Percentiles rank a stretch among this genome's conserved stretches.
Conservation (phyloP, 1,140 invertebrate genomes). For the Bicyclus anynana region DNA sequence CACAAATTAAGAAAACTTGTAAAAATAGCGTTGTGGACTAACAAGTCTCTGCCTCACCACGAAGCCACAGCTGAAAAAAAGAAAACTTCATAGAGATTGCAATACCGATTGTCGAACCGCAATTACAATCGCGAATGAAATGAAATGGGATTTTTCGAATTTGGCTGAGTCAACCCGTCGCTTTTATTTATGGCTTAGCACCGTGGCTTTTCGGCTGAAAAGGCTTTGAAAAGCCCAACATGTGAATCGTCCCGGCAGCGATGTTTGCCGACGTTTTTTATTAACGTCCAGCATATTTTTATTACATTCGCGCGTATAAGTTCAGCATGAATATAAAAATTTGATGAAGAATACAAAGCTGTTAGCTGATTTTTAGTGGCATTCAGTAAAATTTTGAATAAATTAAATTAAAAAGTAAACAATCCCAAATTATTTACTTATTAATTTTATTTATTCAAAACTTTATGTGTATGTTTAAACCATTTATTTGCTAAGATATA, state of each 20-base stretch:
- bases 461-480: too few species aligned
- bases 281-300: not conserved
- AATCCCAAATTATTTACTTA: too few species aligned
- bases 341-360: too few species aligned
- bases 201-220: not conserved
- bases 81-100: not conserved
- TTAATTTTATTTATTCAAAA: too few species aligned
- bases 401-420: too few species aligned
- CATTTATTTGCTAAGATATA: too few species aligned
- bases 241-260: not conserved
- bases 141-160: slow-evolving; percentile 10
- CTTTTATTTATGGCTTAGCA: slow-evolving; percentile 2
- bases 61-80: too few species aligned
- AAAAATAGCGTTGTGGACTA: too few species aligned
- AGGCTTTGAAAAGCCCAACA: not conserved
- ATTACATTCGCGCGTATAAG: not conserved
- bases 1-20: too few species aligned
- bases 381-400: too few species aligned
- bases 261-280: not conserved
- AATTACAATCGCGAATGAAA: not conserved
- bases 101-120: not conserved
- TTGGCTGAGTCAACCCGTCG: not conserved
- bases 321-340: not conserved
- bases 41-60: too few species aligned
- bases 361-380: too few species aligned